phyloP scores from a whole-genome alignment of 1,140 invertebrate species.

The Microplitis demolitor region DNA sequence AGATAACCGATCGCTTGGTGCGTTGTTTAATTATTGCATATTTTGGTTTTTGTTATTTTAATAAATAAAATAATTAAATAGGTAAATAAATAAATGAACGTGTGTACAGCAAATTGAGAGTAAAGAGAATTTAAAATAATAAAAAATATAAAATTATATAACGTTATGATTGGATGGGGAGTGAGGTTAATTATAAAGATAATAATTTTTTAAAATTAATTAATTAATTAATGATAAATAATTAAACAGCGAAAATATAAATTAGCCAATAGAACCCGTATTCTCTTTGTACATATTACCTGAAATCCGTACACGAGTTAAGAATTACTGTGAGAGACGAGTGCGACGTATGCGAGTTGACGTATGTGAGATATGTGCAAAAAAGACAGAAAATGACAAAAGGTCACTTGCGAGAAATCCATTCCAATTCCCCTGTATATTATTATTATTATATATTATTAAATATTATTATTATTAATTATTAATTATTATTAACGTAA shows the following conservation, averaged over 20 bases:
- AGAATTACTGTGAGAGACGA: neutral
- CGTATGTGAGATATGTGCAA: neutral
- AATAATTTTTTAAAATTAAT: neutral
- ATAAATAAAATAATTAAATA: conserved; percentile 23
- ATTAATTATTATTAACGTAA: conserved; percentile 60
- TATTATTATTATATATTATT: conserved; percentile 35
- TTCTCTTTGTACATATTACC: conserved; percentile 28
- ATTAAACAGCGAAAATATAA: neutral
- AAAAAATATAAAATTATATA: conserved; percentile 16
- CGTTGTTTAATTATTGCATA: conserved; percentile 39
- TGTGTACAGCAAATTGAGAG: conserved; percentile 31
- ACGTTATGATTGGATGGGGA: conserved; percentile 35
- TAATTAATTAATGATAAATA: neutral
- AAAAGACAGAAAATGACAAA: conserved; percentile 14
- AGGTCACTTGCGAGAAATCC: conserved; percentile 11
- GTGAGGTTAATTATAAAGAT: conserved; percentile 9
- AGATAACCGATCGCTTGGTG: conserved; percentile 6
- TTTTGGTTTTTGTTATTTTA: conserved; percentile 52
- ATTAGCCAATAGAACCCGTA: conserved; percentile 23
- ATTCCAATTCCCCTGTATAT: conserved; percentile 48
- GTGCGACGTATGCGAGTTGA: neutral
- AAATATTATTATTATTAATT: conserved; percentile 42
- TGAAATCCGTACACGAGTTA: conserved; percentile 16
- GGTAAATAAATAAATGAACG: conserved; percentile 23
- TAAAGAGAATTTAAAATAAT: conserved; percentile 15